Evolutionary conservation across 2,113 vertebrate species (phyloP).

Genomic region (Riparia riparia): DNA sequence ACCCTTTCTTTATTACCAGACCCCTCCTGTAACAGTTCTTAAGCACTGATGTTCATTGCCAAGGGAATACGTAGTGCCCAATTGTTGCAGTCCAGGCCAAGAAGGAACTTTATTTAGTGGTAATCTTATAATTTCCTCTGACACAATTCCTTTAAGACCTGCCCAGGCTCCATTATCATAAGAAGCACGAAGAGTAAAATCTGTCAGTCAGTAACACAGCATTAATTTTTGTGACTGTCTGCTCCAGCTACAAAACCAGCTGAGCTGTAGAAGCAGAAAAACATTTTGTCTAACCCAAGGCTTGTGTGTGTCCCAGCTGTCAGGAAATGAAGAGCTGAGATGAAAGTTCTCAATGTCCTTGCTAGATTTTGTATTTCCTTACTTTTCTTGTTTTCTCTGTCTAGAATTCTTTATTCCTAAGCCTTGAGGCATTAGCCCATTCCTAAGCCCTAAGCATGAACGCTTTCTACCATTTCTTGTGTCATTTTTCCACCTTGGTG

Average conservation of each 20-base stretch:
- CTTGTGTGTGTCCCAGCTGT: not conserved
- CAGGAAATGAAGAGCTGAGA: not conserved
- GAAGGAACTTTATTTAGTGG: not conserved
- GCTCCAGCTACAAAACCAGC: not conserved
- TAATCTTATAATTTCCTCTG: not conserved
- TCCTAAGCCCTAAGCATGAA: not conserved
- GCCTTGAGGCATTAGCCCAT: not conserved
- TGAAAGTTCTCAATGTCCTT: not conserved
- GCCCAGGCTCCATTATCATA: not conserved
- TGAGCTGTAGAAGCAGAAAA: not conserved
- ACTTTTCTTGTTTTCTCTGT: not conserved
- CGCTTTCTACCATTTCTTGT: not conserved
- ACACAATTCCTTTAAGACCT: not conserved
- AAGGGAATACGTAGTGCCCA: rapidly evolving
- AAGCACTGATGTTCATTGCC: not conserved
- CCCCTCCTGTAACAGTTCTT: not conserved
- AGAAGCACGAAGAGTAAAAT: not conserved
- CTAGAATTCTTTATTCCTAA: not conserved
- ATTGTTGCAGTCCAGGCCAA: not conserved
- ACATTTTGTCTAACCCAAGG: not conserved
- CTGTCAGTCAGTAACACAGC: not conserved
- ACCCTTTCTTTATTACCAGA: not conserved
- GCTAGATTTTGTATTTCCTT: not conserved
- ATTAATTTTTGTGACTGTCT: not conserved
- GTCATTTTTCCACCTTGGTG: not conserved